Conservation (phyloP, 1,140 invertebrate genomes). For the Aphaenogaster floridana region DNA sequence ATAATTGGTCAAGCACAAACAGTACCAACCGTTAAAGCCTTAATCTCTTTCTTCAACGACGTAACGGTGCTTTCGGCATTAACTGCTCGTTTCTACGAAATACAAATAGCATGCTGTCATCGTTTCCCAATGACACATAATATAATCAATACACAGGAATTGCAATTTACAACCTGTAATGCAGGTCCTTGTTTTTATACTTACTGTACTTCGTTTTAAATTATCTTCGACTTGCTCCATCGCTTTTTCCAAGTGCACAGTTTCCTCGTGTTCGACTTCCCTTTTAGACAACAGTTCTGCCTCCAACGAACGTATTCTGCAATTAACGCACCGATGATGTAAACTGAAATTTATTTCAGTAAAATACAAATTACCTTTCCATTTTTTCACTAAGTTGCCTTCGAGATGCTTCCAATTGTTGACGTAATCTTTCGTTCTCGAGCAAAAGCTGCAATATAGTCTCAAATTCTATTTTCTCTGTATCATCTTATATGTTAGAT, state of each 20-base stretch:
- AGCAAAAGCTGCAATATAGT: constrained; percentile 82
- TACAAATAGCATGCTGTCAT: constrained; percentile 49
- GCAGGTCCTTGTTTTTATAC: constrained; percentile 62
- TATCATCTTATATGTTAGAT: not conserved
- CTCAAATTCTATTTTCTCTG: not conserved
- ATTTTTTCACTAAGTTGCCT: constrained; percentile 87
- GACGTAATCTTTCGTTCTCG: constrained; percentile 88
- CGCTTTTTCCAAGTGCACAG: constrained; percentile 86
- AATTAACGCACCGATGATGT: constrained; percentile 16
- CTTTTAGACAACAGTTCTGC: constrained; percentile 86
- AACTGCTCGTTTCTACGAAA: constrained; percentile 87
- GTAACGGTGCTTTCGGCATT: constrained; percentile 87
- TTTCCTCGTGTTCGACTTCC: constrained; percentile 87
- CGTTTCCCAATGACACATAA: constrained; percentile 30
- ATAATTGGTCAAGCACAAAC: not conserved
- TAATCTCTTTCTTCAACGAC: constrained; percentile 88
- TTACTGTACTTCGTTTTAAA: constrained; percentile 88
- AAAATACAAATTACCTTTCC: constrained; percentile 80
- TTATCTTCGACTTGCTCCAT: constrained; percentile 88
- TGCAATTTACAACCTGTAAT: not conserved
- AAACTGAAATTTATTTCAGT: constrained; percentile 20
- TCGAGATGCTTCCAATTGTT: constrained; percentile 87
- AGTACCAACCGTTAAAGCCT: constrained; percentile 86
- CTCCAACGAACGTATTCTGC: constrained; percentile 83
- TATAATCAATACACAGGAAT: constrained; percentile 5